Evolutionary conservation across 2,797 vertebrate genomes (phyloP).

Genomic region (Cirrhinus molitorella): DNA sequence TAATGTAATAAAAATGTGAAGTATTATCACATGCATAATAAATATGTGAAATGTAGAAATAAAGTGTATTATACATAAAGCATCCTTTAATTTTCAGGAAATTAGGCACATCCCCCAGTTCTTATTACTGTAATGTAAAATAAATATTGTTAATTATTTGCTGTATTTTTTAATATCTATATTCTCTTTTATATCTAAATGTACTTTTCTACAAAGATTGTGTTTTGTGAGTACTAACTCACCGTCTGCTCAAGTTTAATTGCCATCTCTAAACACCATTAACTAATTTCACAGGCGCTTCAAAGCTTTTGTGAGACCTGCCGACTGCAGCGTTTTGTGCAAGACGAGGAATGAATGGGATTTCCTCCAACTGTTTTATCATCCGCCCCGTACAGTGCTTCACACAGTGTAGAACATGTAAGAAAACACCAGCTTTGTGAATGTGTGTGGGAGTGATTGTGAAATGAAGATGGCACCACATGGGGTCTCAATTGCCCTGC

Average conservation of each 20-base stretch:
- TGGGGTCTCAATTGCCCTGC: conserved; percentile 7
- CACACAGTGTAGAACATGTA: conserved; percentile 4
- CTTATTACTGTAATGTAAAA: neutral
- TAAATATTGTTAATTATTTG: neutral
- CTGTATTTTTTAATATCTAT: no score
- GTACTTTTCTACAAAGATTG: neutral
- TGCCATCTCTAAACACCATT: conserved; percentile 2
- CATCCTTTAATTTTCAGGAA: neutral
- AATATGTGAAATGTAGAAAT: neutral
- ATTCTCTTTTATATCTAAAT: neutral
- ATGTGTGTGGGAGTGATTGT: conserved; percentile 23
- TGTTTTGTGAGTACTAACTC: neutral
- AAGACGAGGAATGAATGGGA: conserved; percentile 21
- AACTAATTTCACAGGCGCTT: neutral
- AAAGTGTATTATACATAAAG: neutral
- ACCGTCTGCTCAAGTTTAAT: neutral
- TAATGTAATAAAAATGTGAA: neutral
- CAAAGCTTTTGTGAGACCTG: conserved; percentile 1
- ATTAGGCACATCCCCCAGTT: neutral
- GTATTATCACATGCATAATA: neutral
- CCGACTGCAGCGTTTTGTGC: neutral
- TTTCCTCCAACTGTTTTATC: conserved; percentile 31
- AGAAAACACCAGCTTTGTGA: conserved; percentile 25
- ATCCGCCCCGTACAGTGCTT: neutral
- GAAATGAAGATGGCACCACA: conserved; percentile 21